phyloP scores from a whole-genome alignment of 2,888 invertebrate species.

The Limnephilus auricula region DNA sequence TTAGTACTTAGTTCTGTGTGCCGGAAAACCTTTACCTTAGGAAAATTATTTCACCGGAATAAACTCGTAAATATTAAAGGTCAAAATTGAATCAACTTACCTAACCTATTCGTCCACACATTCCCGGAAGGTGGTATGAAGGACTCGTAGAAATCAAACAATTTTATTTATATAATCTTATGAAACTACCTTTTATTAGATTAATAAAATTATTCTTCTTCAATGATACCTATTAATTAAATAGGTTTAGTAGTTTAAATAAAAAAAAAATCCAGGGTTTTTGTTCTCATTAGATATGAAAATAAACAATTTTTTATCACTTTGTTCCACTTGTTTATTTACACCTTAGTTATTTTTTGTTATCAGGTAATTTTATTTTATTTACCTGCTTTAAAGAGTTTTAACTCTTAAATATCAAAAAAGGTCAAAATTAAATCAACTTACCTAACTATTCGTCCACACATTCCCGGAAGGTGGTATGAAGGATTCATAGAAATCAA shows the following conservation, averaged over 20 bases:
- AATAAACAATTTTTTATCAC: too few relatives aligned
- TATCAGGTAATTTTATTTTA: too few relatives aligned
- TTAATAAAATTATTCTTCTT: too few relatives aligned
- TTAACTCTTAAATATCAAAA: too few relatives aligned
- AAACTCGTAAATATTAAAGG: background rate
- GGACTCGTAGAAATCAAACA: background rate
- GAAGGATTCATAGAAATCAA: background rate
- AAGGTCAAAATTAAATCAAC: background rate
- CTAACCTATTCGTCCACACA: background rate
- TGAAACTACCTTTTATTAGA: too few relatives aligned
- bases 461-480: background rate
- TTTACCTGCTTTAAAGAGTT: too few relatives aligned
- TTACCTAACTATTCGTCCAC: background rate
- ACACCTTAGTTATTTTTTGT: too few relatives aligned
- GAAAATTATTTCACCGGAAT: background rate
- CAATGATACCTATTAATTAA: background rate
- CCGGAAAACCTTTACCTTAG: background rate
- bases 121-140: background rate
- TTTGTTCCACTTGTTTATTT: too few relatives aligned
- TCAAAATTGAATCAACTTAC: background rate
- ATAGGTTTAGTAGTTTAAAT: background rate
- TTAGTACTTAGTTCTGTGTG: background rate
- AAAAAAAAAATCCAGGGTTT: too few relatives aligned
- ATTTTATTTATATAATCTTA: background rate
- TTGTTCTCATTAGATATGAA: too few relatives aligned